Evolutionary conservation across 2,113 vertebrate species (phyloP).

Genomic region (Fulica atra): DNA sequence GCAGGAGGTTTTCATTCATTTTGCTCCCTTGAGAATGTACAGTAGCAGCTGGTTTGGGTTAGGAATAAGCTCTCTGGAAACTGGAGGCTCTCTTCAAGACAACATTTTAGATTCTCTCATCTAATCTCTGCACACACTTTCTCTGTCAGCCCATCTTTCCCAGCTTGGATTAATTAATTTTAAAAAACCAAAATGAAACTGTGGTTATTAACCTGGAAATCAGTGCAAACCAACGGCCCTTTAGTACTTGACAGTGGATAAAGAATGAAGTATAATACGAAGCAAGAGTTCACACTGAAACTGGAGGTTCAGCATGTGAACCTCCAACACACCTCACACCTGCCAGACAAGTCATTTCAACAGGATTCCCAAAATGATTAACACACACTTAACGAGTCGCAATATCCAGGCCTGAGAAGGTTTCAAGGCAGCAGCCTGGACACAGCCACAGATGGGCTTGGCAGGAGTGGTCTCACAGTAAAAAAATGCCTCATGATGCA

Average conservation of each 20-base stretch:
- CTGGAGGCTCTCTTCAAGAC: neutral
- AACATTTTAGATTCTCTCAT: neutral
- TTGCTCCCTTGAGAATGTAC: neutral
- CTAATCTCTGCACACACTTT: neutral
- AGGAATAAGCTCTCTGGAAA: neutral
- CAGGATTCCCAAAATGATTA: neutral
- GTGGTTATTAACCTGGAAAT: neutral
- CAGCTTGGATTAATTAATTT: neutral
- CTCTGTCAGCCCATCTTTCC: neutral
- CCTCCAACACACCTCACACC: neutral
- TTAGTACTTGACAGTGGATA: neutral
- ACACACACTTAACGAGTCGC: neutral
- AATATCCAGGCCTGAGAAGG: neutral
- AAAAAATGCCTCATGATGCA: neutral
- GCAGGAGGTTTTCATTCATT: neutral
- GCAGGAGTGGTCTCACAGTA: neutral
- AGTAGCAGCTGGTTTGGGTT: neutral
- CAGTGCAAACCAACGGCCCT: neutral
- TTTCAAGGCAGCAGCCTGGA: neutral
- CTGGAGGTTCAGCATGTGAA: neutral
- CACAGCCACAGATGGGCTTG: neutral
- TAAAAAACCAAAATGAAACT: neutral
- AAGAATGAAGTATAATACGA: neutral
- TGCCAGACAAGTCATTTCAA: neutral
- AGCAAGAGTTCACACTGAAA: neutral